These are phyloP conservation scores for Bucco capensis DNA, from an alignment of 2,113 vertebrate genomes.

Conservation along the genomic window DNA sequence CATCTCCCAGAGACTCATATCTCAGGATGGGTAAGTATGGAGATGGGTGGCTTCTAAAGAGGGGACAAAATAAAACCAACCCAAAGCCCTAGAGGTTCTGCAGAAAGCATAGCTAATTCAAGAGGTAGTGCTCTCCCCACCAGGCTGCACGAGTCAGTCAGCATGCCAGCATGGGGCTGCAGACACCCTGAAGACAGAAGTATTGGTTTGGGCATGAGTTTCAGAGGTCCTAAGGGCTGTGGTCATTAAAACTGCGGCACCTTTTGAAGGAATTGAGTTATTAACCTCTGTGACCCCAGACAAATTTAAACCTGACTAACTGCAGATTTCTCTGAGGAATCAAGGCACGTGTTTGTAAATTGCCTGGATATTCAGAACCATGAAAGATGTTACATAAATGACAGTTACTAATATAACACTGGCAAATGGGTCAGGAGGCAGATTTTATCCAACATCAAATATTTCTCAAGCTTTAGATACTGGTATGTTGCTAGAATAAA, in stretches of 20 bases:
- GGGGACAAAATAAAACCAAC: not conserved
- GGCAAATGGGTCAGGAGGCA: slow-evolving; percentile 23
- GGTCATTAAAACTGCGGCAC: slow-evolving; percentile 21
- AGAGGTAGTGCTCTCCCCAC: not conserved
- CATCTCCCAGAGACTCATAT: not conserved
- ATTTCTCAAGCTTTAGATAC: not conserved
- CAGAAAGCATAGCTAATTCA: not conserved
- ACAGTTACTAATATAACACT: slow-evolving; percentile 44
- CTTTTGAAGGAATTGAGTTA: slow-evolving; percentile 40
- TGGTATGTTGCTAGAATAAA: not conserved
- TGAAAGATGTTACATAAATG: slow-evolving; percentile 33
- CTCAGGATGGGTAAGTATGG: not conserved
- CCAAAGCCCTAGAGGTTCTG: not conserved
- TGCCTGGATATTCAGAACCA: slow-evolving; percentile 2
- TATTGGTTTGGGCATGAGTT: not conserved
- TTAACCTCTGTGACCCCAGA: slow-evolving; percentile 16
- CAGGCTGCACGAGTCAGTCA: accelerated
- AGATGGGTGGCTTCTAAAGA: not conserved
- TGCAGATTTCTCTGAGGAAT: slow-evolving; percentile 40
- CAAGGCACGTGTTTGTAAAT: slow-evolving; percentile 49
- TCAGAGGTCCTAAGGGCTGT: not conserved
- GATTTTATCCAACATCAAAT: not conserved
- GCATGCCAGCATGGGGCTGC: not conserved
- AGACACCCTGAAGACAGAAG: not conserved
- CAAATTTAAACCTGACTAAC: slow-evolving; percentile 40